Conservation (phyloP, 2,113 vertebrate species). For the Oenanthe oenanthe region DNA sequence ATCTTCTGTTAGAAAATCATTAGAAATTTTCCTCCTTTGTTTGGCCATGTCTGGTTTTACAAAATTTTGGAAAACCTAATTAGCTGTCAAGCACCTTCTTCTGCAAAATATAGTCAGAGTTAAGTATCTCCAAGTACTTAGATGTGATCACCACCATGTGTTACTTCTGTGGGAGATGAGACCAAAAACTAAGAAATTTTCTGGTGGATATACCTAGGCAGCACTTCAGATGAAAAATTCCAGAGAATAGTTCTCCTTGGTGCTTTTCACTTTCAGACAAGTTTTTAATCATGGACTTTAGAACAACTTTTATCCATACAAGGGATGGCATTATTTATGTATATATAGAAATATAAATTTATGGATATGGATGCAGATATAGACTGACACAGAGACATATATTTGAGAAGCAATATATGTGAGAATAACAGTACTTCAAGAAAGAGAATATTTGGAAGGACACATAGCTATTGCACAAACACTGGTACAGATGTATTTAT, state of each 20-base stretch:
- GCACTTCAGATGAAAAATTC: not conserved
- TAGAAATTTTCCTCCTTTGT: not conserved
- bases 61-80: not conserved
- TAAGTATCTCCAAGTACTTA: not conserved
- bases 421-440: not conserved
- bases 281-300: not conserved
- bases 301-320: not conserved
- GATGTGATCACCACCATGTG: not conserved
- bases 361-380: not conserved
- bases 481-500: not conserved
- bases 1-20: not conserved
- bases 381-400: not conserved
- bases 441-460: not conserved
- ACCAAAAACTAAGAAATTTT: not conserved
- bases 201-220: not conserved
- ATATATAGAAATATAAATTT: not conserved
- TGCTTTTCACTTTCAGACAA: not conserved
- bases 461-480: not conserved
- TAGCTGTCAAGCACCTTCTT: not conserved
- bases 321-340: rapidly evolving
- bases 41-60: not conserved
- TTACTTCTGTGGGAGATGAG: not conserved
- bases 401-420: not conserved
- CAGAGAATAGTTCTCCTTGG: not conserved
- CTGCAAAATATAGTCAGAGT: not conserved